Conservation (phyloP, 64 coral and sea anemone species). For the Stylophora pistillata region DNA sequence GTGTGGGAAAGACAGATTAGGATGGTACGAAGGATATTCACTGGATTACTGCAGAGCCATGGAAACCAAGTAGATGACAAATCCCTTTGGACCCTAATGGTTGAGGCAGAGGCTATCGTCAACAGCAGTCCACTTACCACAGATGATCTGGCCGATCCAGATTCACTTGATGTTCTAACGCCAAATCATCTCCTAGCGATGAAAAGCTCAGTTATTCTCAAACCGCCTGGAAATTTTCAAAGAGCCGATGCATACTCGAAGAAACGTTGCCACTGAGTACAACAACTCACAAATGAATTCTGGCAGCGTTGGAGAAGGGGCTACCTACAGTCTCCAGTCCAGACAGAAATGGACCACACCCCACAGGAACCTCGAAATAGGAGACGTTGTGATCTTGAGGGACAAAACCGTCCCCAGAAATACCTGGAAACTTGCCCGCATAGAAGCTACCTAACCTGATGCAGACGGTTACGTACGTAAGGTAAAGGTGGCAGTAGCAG, state of each 20-base stretch:
- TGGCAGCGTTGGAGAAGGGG: constrained; percentile 33
- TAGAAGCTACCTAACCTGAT: not conserved
- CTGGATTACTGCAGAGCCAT: too few relatives aligned
- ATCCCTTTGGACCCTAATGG: too few relatives aligned
- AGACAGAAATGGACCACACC: constrained; percentile 36
- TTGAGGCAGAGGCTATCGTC: too few relatives aligned
- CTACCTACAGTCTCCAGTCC: constrained; percentile 23
- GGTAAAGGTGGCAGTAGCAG: constrained; percentile 21
- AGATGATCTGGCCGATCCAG: not conserved
- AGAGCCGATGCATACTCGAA: constrained; percentile 6
- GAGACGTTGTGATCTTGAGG: constrained; percentile 15
- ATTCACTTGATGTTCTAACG: not conserved
- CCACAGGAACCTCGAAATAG: not conserved
- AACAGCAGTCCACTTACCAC: not conserved
- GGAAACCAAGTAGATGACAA: too few relatives aligned
- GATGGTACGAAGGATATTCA: too few relatives aligned
- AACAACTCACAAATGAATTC: constrained; percentile 29
- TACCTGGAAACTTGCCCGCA: constrained; percentile 20
- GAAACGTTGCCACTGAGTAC: constrained; percentile 20
- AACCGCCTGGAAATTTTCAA: too few relatives aligned
- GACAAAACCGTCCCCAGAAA: not conserved
- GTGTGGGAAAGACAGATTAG: too few relatives aligned
- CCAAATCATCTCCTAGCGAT: not conserved
- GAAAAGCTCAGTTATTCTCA: not conserved
- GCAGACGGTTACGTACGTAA: constrained; percentile 37